Evolutionary conservation across 2,888 invertebrate species (phyloP).

Genomic region (Rotaria magnacalcarata): DNA sequence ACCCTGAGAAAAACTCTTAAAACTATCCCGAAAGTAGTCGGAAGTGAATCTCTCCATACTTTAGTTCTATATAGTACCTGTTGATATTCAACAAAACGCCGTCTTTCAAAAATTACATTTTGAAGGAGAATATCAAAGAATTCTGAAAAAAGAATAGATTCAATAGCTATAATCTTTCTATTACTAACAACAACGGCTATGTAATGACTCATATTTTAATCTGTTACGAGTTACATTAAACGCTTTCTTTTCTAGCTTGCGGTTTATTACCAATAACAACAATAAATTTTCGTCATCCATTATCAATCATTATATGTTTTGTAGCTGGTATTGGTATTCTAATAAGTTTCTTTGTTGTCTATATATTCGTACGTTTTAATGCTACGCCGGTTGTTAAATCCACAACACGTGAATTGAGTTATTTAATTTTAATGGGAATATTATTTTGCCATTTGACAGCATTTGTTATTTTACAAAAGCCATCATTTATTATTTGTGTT

Average conservation of each 20-base stretch:
- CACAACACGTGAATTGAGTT: constrained; percentile 72
- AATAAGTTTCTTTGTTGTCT: constrained; percentile 71
- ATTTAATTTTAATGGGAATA: constrained; percentile 70
- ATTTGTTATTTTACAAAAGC: constrained; percentile 43
- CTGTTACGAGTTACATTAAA: no score
- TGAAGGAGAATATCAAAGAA: no score
- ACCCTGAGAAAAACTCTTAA: no score
- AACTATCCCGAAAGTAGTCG: no score
- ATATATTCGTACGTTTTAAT: constrained; percentile 78
- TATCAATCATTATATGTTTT: constrained; percentile 66
- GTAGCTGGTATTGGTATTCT: constrained; percentile 79
- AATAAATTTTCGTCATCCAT: constrained; percentile 66
- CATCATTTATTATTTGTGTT: constrained; percentile 62
- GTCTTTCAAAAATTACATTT: no score
- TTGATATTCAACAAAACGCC: no score
- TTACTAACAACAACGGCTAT: no score
- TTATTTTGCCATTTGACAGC: constrained; percentile 52
- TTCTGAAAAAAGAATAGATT: no score
- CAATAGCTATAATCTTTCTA: no score
- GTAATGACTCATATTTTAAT: no score
- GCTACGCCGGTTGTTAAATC: constrained; percentile 94
- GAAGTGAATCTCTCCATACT: no score
- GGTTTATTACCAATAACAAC: constrained; percentile 65
- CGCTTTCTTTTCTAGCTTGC: constrained; percentile 60
- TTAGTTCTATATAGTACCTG: no score